Evolutionary conservation across 2,797 vertebrate species (phyloP).

Genomic region (Scyliorhinus canicula): DNA sequence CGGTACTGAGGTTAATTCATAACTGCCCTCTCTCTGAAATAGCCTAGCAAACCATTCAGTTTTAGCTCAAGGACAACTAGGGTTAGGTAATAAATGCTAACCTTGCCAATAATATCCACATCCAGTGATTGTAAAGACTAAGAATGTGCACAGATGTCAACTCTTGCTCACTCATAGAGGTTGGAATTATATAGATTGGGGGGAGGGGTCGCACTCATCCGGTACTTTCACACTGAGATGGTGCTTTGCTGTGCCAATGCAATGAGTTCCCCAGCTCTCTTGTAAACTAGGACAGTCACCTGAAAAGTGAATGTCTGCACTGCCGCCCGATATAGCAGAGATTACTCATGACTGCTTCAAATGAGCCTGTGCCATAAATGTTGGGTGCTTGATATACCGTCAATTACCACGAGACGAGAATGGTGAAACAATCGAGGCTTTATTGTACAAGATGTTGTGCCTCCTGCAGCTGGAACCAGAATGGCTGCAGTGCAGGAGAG

Average conservation of each 20-base stretch:
- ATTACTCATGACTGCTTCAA: not conserved
- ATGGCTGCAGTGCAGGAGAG: no score
- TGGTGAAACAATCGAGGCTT: no score
- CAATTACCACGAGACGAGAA: no score
- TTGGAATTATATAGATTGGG: not conserved
- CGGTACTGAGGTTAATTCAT: not conserved
- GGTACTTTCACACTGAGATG: not conserved
- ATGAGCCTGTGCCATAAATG: not conserved
- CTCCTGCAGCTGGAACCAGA: no score
- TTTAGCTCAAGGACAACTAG: not conserved
- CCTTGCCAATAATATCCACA: not conserved
- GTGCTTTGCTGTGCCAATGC: not conserved
- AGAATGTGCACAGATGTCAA: not conserved
- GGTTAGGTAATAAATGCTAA: not conserved
- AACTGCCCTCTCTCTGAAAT: not conserved
- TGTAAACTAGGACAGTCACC: not conserved
- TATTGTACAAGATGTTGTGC: no score
- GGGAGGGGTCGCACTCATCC: not conserved
- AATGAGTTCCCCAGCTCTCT: not conserved
- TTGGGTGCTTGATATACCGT: no score
- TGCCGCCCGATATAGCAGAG: not conserved
- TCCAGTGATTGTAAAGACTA: not conserved
- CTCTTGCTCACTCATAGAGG: not conserved
- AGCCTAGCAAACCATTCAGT: no score
- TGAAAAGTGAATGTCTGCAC: not conserved